phyloP scores from a whole-genome alignment of 2,113 vertebrate species.

The Xyrauchen texanus region DNA sequence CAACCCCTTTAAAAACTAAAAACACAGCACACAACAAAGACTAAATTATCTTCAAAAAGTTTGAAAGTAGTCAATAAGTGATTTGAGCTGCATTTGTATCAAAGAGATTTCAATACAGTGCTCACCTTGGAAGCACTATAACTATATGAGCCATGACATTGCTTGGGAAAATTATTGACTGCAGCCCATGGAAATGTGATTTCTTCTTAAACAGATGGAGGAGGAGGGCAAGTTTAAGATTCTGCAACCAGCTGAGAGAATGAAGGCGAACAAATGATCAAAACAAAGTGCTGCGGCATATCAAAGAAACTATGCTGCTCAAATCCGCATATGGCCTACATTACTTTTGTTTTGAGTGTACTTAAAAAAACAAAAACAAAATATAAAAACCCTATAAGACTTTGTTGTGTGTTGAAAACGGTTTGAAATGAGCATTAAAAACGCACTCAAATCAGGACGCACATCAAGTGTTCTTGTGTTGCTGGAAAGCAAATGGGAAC shows the following conservation, averaged over 20 bases:
- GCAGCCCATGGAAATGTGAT: slow-evolving; percentile 49
- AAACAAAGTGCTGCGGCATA: slow-evolving; percentile 22
- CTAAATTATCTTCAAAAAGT: neutral
- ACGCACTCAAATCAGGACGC: no score
- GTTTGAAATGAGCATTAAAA: neutral
- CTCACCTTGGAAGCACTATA: slow-evolving; percentile 36
- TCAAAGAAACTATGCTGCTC: slow-evolving; percentile 21
- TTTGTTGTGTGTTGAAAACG: neutral
- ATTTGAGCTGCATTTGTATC: neutral
- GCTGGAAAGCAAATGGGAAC: no score
- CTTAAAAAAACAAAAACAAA: neutral
- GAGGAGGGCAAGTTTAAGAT: neutral
- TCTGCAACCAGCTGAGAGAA: slow-evolving; percentile 18
- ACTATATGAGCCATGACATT: slow-evolving; percentile 56
- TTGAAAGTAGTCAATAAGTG: no score
- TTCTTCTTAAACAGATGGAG: slow-evolving; percentile 20
- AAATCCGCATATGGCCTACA: slow-evolving; percentile 55
- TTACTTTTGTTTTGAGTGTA: slow-evolving; percentile 28
- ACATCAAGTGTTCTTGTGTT: no score
- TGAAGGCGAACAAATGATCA: neutral
- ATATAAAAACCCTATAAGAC: neutral
- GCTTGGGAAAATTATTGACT: slow-evolving; percentile 17
- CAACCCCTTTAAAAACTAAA: no score
- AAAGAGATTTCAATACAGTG: slow-evolving; percentile 61
- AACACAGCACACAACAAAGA: no score